Base-by-base conservation (phyloP, 2,888 invertebrate species). In the Agonopterix arenella region DNA sequence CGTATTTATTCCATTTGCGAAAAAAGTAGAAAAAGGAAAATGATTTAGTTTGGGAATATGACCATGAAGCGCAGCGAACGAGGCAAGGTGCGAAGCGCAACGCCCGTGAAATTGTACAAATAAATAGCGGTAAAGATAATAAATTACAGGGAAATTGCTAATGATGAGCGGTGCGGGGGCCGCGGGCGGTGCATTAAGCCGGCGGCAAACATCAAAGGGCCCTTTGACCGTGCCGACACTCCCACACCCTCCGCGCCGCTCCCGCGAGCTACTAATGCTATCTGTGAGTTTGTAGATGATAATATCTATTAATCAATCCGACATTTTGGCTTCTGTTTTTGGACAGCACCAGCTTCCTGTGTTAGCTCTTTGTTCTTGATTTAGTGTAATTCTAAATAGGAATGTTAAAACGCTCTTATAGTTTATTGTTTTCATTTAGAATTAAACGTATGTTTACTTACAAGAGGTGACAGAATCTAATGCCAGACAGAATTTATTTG, bases 81-180 rank as follows among this genome's bases (percentile, higher is more conserved):
- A 46, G 49, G 37, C 49, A 62, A 74, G 75, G 81, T 68, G 73
- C 62, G 65, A 81, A 77, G 62, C 68, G 69, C 65, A 77, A 63
- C 68, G 69, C 69, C 76, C 81, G 75, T 83, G 70, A 84, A 88
- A 84, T 85, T 78, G 72, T 73, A 80, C 82, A 85, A 88, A 88
- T 86, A 85, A 85, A 85, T 84, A 84, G 80, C 84, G 79, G 80
- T 82, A 85, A 85, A 86, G 84, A 85, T 86, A 88, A 88, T 86
- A 86, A 88, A 88, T 88, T 85, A 88, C 81, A 76, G 84, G 86
- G 85, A 89, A 89, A 89, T 89, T 86, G 86, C 84, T 88, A 89
- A 89, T 89, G 88, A 88, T 85, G 86, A 85, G 80, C 73, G 82
- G 77, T 66, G 78, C 77, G 81, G 80, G 84, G 74, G 72, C 76